Evolutionary conservation across 2,797 vertebrate species (phyloP), one percentile per base, ranked within the genome.

Genomic region (Chrysocyon brachyurus): DNA sequence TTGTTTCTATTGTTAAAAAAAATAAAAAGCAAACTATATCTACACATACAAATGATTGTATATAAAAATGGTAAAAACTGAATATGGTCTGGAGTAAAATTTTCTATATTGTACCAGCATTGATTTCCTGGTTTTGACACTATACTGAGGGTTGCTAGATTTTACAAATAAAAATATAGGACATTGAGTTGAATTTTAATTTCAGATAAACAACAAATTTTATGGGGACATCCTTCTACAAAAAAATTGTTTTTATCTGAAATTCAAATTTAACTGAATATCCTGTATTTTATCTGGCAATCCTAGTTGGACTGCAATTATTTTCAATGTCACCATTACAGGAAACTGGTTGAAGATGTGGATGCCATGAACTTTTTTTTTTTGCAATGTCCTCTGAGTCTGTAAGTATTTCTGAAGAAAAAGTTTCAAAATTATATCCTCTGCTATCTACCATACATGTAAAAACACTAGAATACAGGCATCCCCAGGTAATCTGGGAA

Each of bases 91-190:
- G 4, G 46, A 28, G 12, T 63, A 40, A 52, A 28, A 9, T 94
- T 91, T 84, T 59, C 11, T 91, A n/a, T 84, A 57, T 46, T 52
- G 12, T 40, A 33, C 17, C 31, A 52, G 40, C 3, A 21, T 26
- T 36, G 73, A 1, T 75, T 83, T 93, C 70, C 22, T 66, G 9
- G 36, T 90, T 82, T 91, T 93, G 57, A 68, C 31, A 54, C 21
- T 26, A 36, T 78, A 84, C 10, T 63, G 28, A 73, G 5, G n/a
- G 3, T 57, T 90, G 75, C 36, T 15, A 95, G 75, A 78, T 78
- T 96, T 57, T 66, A 33, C 36, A 64, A 92, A 90, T 91, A 86
- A 96, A 96, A 83, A 82, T 79, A 49, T 6, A 82, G 63, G 75
- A 73, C 19, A 28, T 6, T 40, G 31, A 68, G 15, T 70, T 78